Evolutionary conservation across 1,140 invertebrate species (phyloP), one percentile per base, ranked within the genome.

Genomic region (Patella vulgata): DNA sequence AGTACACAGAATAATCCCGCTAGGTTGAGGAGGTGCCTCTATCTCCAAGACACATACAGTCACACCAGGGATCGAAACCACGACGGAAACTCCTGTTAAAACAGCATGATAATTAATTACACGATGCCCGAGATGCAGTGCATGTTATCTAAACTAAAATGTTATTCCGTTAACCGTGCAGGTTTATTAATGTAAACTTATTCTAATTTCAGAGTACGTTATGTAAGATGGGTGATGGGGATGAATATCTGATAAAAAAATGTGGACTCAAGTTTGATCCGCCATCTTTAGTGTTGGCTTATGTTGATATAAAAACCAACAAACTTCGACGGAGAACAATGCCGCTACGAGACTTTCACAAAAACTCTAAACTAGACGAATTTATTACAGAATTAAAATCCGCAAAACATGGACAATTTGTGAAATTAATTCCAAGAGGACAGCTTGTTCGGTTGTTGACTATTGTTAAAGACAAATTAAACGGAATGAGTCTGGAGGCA

Each of bases 231-330:
- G n/a, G n/a, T n/a, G 65, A 21, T 19, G 58, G 44, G 27, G 47
- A 63, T 36, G 51, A 60, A 51, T 27, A 72, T 25, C 73, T 71
- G 14, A 14, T 36, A 8, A 36, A 36, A 58, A 81, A 77, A 73
- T 80, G 79, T 63, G 84, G 84, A 8, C 68, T 85, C 12, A 70
- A 76, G 36, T 81, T 85, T 62, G 69, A 79, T 31, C 82, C 83
- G 8, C 83, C 84, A 43, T 70, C 81, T 11, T 65, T 85, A 30
- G 64, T 85, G 1, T 31, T 85, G 6, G 69, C 73, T 8, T 85
- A 85, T 60, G 66, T 71, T 46, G 73, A 70, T 14, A 63, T 61
- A 21, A 44, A 59, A n/a, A 64, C 55, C 3, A 59, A 63, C 23
- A 84, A 83, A 59, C 56, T 77, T 6, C 68, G 74, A 21, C 75